Base-by-base conservation (phyloP, 2,888 invertebrate genomes). In the Heteromurus nitidus region DNA sequence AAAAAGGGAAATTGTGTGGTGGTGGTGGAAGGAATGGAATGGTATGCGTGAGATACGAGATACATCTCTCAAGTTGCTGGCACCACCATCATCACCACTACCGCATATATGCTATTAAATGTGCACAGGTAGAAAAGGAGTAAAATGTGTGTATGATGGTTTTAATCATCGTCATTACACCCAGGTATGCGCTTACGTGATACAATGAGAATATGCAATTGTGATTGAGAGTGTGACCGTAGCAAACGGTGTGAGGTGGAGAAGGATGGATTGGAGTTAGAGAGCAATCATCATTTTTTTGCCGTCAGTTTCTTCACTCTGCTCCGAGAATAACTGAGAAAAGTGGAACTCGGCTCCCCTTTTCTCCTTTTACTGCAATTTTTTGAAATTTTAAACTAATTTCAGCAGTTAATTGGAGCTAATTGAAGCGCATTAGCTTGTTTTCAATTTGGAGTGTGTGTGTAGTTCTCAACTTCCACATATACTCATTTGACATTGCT, bases 121-220 rank as follows among this genome's bases (percentile, higher is more conserved):
- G n/a, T 18, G 26, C 18, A 58, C 58, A 58, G 18, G 20, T 55
- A 24, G 26, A n/a, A n/a, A n/a, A n/a, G n/a, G n/a, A n/a, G n/a
- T 68, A n/a, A 68, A 28, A 42, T 74, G n/a, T 68, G 28, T 50
- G 30, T 47, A 11, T 36, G 36, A 42, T 67, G 67, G 26, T 65
- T 70, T 64, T 64, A 77, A 77, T 77, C 69, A 24, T 64, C 69
- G 30, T 69, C 69, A 77, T 69, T 42, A 50, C n/a, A 50, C 50
- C 50, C 20, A n/a, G 31, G 30, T 20, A 30, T 60, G 24, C 65
- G 28, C 73, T 62, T 44, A 65, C 42, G 62, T 55, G 70, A 55
- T 65, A 64, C 70, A 65, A 65, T 65, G 28, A 44, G 50, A 77
- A 80, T 64, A 42, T 24, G 20, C 30, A 70, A 77, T 58, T 70